Conservation (phyloP, 2,888 invertebrate species). For the Hartigia nigra region DNA sequence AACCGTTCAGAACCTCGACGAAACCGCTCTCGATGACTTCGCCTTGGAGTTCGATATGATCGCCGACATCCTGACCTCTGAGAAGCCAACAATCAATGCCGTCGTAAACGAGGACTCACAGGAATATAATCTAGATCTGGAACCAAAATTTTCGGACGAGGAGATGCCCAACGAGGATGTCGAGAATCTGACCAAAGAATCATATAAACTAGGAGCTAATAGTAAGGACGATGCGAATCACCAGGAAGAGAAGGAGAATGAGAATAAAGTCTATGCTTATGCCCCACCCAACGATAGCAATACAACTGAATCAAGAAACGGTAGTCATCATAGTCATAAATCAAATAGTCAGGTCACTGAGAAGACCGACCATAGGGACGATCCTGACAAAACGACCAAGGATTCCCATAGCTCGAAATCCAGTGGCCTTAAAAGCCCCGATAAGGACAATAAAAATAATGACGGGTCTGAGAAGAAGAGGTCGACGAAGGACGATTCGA, state of each 20-base stretch:
- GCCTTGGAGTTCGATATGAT: constrained; percentile 64
- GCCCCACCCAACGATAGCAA: background rate
- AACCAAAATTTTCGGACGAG: constrained; percentile 58
- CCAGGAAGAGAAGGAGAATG: constrained; percentile 32
- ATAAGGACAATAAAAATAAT: background rate
- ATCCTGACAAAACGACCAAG: background rate
- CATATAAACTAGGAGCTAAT: constrained; percentile 9
- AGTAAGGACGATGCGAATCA: constrained; percentile 11
- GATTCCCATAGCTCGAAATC: background rate
- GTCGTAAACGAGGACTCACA: constrained; percentile 39
- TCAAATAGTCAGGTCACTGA: background rate
- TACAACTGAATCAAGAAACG: background rate
- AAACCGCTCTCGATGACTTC: constrained; percentile 61
- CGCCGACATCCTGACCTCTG: constrained; percentile 61
- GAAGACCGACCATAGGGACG: background rate
- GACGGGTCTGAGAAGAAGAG: background rate
- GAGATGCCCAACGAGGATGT: constrained; percentile 54
- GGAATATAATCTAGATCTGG: constrained; percentile 43
- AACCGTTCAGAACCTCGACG: constrained; percentile 40
- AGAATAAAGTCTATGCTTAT: constrained; percentile 8
- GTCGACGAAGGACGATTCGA: background rate
- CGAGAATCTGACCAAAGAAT: constrained; percentile 46
- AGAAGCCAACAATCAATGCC: constrained; percentile 22
- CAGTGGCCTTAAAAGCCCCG: background rate
- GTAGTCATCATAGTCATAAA: background rate